Evolutionary conservation across 2,888 invertebrate genomes (phyloP), one percentile per base, ranked within the genome.

Genomic region (Lasius platythorax): DNA sequence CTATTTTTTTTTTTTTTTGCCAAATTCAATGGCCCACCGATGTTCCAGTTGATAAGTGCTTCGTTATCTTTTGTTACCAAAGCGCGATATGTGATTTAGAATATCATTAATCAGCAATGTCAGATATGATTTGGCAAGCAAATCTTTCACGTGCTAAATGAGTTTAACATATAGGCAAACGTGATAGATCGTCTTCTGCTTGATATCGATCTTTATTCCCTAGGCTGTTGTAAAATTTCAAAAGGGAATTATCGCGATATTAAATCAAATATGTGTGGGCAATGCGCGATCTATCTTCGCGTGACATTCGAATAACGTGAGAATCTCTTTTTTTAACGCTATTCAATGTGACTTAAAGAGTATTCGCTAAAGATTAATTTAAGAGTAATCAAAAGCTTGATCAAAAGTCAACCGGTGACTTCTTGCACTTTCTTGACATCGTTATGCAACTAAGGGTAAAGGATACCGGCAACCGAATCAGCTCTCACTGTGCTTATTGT

Each of bases 181-280:
- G 50, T 84, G 84, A 84, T 73, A 67, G 68, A 84, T 84, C 74
- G 43, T 61, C 58, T 63, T 46, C 73, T 37, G 46, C 40, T 28
- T 43, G 23, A 46, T 12, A 28, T 33, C 18, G 8, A 50, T 18
- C 50, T 66, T 63, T 63, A 82, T 82, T 12, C 53, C 28, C 67
- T 66, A 82, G 63, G 6, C 30, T 28, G 15, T 15, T 28, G n/a
- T 81, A 81, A 81, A 81, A 82, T 73, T 56, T 18, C 61, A 40
- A 53, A 53, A 30, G n/a, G 61, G 37, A 58, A 73, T 83, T 63
- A 68, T 78, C 68, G 46, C 63, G 63, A 33, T 43, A 81, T 81
- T 63, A 81, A 73, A 68, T 68, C 58, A 53, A 11, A 18, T 46
- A 37, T 30, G 23, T 50, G 50, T 68, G 68, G 50, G n/a, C 40